Conservation (phyloP, 64 coral and sea anemone genomes). For the Actinia tenebrosa region DNA sequence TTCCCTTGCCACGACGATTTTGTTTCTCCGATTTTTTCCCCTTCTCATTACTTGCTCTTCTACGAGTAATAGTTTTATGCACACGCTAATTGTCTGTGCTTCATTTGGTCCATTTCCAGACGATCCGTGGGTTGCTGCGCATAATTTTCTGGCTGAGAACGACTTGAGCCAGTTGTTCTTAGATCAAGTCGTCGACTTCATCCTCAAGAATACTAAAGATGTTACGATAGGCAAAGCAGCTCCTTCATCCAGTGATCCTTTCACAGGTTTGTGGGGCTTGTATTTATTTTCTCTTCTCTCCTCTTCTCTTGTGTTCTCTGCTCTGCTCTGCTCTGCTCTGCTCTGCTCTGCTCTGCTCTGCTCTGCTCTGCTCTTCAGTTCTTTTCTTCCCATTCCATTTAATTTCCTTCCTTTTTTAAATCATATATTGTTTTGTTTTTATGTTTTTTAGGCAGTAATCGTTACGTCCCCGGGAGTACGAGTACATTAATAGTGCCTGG, state of each 20-base stretch:
- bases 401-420: neutral
- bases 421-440: neutral
- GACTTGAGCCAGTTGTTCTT: slow-evolving; percentile 94
- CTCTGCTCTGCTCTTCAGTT: neutral
- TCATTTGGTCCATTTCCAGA: slow-evolving; percentile 36
- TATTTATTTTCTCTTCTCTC: neutral
- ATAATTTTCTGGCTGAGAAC: slow-evolving; percentile 88
- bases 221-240: slow-evolving; percentile 73
- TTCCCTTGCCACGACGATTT: no score
- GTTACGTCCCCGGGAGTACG: slow-evolving; percentile 45
- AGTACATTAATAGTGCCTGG: neutral
- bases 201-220: slow-evolving; percentile 86
- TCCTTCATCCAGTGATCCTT: slow-evolving; percentile 52
- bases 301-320: neutral
- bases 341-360: no score
- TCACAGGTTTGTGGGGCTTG: slow-evolving; percentile 56
- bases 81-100: neutral
- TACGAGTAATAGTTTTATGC: no score
- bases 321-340: neutral
- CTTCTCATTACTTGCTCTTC: neutral
- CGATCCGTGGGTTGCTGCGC: slow-evolving; percentile 97
- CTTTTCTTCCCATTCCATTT: neutral
- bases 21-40: no score
- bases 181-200: slow-evolving; percentile 95
- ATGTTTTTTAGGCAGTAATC: neutral